Percentiles rank a stretch among this genome's conserved stretches.
These are phyloP conservation scores for Edolisoma coerulescens DNA, from an alignment of 2,113 vertebrate species.

Conservation along the genomic window DNA sequence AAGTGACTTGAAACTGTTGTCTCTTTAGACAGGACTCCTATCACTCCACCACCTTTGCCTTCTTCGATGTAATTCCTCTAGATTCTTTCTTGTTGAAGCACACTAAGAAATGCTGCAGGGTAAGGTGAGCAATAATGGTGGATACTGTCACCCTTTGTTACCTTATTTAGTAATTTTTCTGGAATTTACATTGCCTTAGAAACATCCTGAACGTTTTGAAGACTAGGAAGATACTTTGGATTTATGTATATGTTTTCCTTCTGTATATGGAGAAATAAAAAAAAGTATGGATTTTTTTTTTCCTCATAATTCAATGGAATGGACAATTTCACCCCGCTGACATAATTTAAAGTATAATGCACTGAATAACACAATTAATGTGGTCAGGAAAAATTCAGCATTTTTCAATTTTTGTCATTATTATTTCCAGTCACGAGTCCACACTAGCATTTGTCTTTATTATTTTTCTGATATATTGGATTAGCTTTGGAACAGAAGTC, in stretches of 20 bases:
- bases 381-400: background rate
- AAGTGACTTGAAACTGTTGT: background rate
- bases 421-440: background rate
- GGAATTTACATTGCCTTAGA: background rate
- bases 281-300: background rate
- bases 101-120: background rate
- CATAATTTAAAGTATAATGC: background rate
- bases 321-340: background rate
- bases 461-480: background rate
- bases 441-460: background rate
- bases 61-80: background rate
- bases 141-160: background rate
- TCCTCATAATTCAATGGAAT: background rate
- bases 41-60: background rate
- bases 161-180: background rate
- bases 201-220: background rate
- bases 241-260: background rate
- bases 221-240: background rate
- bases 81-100: background rate
- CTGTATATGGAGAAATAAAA: background rate
- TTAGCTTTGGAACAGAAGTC: background rate
- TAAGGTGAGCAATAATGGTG: background rate
- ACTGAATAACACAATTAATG: background rate
- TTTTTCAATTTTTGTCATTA: background rate
- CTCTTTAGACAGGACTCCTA: background rate